Percentiles rank a stretch among this genome's conserved stretches.
Conservation (phyloP, 2,888 invertebrate species). For the Heteropelma amictum region DNA sequence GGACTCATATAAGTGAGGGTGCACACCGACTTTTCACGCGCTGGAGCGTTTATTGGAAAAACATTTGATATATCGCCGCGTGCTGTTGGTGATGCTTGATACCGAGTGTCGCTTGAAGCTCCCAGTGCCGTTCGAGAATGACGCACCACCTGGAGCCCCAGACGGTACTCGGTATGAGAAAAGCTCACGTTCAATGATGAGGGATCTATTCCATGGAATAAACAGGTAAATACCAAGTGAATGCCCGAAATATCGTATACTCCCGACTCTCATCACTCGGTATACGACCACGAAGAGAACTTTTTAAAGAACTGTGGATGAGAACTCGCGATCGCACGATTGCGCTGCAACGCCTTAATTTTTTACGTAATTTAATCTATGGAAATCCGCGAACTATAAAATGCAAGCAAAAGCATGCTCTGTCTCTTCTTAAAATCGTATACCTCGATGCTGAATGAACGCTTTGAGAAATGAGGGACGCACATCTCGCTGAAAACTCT, state of each 20-base stretch:
- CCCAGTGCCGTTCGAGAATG: conserved; percentile 52
- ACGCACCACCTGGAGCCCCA: conserved; percentile 56
- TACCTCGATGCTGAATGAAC: no score
- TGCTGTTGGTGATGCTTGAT: conserved; percentile 41
- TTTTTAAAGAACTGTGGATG: no score
- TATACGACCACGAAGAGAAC: not conserved
- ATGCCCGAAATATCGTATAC: not conserved
- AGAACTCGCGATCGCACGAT: no score
- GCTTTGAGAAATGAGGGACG: no score
- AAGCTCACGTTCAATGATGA: not conserved
- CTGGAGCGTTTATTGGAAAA: conserved; percentile 69
- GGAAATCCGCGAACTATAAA: no score
- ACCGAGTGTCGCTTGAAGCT: conserved; percentile 26
- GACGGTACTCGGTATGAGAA: conserved; percentile 15
- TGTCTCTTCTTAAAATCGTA: no score
- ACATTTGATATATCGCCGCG: conserved; percentile 72
- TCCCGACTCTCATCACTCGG: not conserved
- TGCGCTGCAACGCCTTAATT: no score
- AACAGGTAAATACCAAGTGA: conserved; percentile 21
- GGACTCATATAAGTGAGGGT: conserved; percentile 30
- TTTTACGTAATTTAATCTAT: no score
- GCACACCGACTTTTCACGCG: conserved; percentile 47
- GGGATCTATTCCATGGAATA: conserved; percentile 16
- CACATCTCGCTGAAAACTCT: no score
- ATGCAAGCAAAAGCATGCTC: no score